Base-by-base conservation (phyloP, 2,113 vertebrate species). In the Illadopsis cleaveri region DNA sequence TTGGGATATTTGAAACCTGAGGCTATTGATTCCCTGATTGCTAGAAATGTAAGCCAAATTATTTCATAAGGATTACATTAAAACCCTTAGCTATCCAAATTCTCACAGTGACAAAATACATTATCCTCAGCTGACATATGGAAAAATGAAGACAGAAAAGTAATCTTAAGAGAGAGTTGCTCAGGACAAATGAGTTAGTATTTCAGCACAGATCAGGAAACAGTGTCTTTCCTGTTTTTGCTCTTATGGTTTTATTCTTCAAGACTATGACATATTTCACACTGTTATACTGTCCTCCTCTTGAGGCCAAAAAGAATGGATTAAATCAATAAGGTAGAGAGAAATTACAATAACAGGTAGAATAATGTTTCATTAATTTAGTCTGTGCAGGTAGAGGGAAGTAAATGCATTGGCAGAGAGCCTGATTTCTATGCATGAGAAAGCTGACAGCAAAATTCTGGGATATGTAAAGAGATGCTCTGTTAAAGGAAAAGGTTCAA, bases 51-150 rank as follows among this genome's bases (percentile, higher is more conserved):
- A 75, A 87, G 8, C 6, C 38, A 0, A 58, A 50, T 82, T 75
- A 60, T 86, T 87, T 24, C 53, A 61, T 79, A 60, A 71, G 57
- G 18, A 42, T 50, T 91, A 12, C 19, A 87, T 93, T 83, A 65
- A 82, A 88, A n/a, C 3, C 27, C n/a, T 90, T 81, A 84, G 93
- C 91, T 60, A 91, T 72, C 54, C 47, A 95, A 54, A 94, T 72
- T 30, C 54, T 82, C 21, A 42, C 12, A 31, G 38, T 82, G 66
- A 72, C 35, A 77, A 89, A 91, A 62, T 70, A 35, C 4, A n/a
- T 81, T 86, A 80, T 80, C 58, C 24, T 85, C 24, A 62, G 35
- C 0, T 79, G 58, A 54, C 78, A 93, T 38, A 40, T 48, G 54
- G 40, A 47, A 72, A 87, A 83, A 88, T 19, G 6, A 86, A 65